Percentiles rank a stretch among this genome's conserved stretches.
Evolutionary conservation across 2,797 vertebrate species (phyloP).

Genomic region (Poecile montanus): DNA sequence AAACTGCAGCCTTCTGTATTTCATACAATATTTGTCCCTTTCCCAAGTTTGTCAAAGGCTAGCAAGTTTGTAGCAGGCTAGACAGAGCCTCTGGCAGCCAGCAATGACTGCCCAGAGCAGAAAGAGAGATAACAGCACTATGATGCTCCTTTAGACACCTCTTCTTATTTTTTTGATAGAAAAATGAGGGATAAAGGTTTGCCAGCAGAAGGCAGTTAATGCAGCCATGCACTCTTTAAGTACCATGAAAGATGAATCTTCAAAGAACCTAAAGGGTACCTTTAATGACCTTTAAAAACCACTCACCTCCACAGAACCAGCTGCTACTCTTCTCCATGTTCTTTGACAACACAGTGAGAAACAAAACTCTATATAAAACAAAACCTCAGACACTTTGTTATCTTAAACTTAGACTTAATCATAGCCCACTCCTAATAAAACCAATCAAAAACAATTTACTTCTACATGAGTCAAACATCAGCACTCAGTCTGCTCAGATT

Average conservation of each 20-base stretch:
- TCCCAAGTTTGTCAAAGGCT: background rate
- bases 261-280: background rate
- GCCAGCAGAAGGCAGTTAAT: background rate
- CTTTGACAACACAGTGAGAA: background rate
- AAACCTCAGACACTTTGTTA: background rate
- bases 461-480: background rate
- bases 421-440: background rate
- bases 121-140: background rate
- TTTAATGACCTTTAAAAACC: background rate
- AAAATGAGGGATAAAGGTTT: background rate
- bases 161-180: background rate
- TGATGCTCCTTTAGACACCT: background rate
- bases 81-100: background rate
- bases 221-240: background rate
- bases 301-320: background rate
- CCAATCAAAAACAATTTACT: background rate
- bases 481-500: background rate
- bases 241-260: background rate
- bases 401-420: background rate
- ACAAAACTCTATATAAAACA: background rate
- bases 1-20: background rate
- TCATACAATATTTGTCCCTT: background rate
- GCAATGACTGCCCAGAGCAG: background rate
- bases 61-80: background rate
- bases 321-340: background rate